These are phyloP conservation scores for Sphenopsis melanotis DNA, from an alignment of 2,797 vertebrate genomes.

Conservation along the genomic window DNA sequence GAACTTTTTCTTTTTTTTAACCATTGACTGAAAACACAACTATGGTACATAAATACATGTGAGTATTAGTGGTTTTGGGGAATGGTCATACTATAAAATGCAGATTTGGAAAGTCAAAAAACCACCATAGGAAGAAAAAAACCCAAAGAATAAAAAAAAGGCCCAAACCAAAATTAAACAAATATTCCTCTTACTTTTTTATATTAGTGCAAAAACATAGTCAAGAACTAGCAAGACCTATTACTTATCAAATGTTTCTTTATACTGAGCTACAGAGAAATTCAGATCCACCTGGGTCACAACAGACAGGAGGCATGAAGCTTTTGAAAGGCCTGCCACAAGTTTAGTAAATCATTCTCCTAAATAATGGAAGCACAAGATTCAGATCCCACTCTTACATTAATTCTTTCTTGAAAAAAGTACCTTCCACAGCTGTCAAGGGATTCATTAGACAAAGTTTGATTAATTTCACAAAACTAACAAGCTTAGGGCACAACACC, in stretches of 20 bases:
- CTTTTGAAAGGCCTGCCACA: neutral
- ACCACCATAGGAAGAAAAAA: fast-evolving
- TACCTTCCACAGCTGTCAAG: neutral
- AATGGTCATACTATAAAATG: neutral
- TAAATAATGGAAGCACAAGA: neutral
- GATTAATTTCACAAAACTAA: neutral
- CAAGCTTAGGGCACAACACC: neutral
- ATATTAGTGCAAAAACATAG: neutral
- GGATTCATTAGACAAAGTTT: neutral
- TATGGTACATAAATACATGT: fast-evolving
- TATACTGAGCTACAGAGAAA: neutral
- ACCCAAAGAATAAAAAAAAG: neutral
- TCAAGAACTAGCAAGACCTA: neutral
- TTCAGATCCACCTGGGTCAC: neutral
- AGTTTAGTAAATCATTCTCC: neutral
- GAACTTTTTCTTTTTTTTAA: neutral
- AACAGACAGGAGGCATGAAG: neutral
- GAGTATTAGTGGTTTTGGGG: neutral
- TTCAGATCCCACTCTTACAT: neutral
- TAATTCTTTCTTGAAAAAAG: neutral
- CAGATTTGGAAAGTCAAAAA: neutral
- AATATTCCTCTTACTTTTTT: neutral
- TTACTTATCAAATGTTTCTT: neutral
- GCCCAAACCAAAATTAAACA: fast-evolving
- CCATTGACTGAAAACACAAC: neutral